Conservation (phyloP, 2,888 invertebrate genomes). For the Campoplex nolae region DNA sequence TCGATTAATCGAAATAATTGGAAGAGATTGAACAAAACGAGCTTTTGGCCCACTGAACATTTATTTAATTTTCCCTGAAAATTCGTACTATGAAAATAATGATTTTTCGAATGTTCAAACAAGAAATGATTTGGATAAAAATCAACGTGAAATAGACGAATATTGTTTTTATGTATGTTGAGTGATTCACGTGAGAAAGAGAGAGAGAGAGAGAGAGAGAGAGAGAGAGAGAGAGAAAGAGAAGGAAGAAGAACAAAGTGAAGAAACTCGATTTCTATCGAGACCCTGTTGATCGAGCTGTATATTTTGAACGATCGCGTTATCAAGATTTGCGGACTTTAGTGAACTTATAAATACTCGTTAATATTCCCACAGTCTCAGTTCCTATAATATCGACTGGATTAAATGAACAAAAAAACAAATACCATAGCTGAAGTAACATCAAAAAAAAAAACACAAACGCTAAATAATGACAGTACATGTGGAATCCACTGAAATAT, state of each 20-base stretch:
- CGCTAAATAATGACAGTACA: background rate
- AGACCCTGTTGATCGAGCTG: background rate
- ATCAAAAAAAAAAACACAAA: background rate
- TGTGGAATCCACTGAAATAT: background rate
- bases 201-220: background rate
- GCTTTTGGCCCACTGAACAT: background rate
- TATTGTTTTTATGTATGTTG: background rate
- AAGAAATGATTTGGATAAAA: background rate
- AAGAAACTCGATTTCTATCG: background rate
- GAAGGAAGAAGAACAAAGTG: background rate
- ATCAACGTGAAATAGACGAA: background rate
- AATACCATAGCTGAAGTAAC: background rate
- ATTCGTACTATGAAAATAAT: background rate
- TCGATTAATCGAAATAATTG: conserved; percentile 4
- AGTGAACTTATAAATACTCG: conserved; percentile 34
- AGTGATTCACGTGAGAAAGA: background rate
- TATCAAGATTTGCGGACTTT: conserved; percentile 9
- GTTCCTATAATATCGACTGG: conserved; percentile 64
- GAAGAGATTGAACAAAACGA: background rate
- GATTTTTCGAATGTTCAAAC: background rate
- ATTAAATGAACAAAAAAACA: conserved; percentile 35
- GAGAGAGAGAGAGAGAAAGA: background rate
- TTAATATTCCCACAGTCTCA: conserved; percentile 58
- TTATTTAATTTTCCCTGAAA: background rate
- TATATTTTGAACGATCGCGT: background rate